phyloP scores from a whole-genome alignment of 64 coral and sea anemone genomes.

The Dendronephthya gigantea region DNA sequence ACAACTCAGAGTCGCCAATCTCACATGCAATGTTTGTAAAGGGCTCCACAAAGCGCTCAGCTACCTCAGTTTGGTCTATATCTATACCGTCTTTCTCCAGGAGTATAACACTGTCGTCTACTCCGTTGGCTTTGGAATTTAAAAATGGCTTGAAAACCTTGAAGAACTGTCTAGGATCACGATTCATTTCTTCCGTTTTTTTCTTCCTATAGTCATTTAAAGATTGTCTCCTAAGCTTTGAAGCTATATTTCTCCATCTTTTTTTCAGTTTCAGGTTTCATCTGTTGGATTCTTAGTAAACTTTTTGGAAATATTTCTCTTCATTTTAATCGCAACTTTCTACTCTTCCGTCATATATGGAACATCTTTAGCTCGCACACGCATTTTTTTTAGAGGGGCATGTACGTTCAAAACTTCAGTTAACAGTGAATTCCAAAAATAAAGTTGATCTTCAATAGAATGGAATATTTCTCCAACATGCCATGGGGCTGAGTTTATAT shows the following conservation, averaged over 20 bases:
- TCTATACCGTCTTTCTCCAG: not conserved
- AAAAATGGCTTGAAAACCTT: not conserved
- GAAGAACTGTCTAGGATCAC: not conserved
- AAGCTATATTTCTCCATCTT: not conserved
- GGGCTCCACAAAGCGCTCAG: not conserved
- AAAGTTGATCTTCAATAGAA: slow-evolving; percentile 33
- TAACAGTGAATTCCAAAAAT: not conserved
- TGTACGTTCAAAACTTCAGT: slow-evolving; percentile 25
- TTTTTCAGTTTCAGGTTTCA: not conserved
- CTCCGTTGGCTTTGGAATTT: slow-evolving; percentile 2
- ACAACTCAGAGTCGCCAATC: too few relatives aligned
- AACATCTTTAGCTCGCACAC: slow-evolving; percentile 30
- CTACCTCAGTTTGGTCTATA: not conserved
- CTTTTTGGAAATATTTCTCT: slow-evolving; percentile 10
- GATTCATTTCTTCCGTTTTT: not conserved
- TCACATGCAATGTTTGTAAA: not conserved
- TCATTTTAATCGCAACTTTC: slow-evolving; percentile 40
- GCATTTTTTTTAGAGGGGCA: slow-evolving; percentile 39
- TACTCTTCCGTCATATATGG: slow-evolving; percentile 46
- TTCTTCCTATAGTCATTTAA: not conserved
- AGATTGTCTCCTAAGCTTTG: not conserved
- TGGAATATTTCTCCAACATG: slow-evolving; percentile 46
- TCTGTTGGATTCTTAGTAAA: slow-evolving; percentile 11
- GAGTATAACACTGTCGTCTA: not conserved
- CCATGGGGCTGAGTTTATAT: slow-evolving; percentile 26